Conservation (phyloP, 2,113 vertebrate genomes). For the Forbesichthys papilliferus region DNA sequence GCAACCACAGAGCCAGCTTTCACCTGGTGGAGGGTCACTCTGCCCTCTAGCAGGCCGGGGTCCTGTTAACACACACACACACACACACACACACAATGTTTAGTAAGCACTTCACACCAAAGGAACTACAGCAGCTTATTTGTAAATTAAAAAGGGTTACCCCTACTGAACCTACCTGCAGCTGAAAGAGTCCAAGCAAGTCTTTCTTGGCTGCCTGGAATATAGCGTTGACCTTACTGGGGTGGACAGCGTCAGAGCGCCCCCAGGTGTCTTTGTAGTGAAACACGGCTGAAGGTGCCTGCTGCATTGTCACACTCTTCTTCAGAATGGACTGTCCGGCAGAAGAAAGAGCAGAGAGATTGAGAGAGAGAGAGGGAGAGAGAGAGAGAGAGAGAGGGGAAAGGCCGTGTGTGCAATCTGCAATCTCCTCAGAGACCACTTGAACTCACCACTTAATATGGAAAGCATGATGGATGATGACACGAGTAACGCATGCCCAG, state of each 20-base stretch:
- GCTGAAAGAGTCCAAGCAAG: constrained; percentile 86
- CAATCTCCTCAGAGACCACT: neutral
- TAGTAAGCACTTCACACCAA: no score
- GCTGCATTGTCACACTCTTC: constrained; percentile 84
- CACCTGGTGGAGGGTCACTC: constrained; percentile 87
- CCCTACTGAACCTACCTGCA: constrained; percentile 77
- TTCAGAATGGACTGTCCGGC: constrained; percentile 79
- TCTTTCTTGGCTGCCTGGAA: constrained; percentile 90
- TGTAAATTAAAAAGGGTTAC: neutral
- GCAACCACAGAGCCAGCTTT: constrained; percentile 89
- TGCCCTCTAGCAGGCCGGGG: constrained; percentile 81
- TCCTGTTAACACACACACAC: constrained; percentile 70
- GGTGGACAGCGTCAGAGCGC: constrained; percentile 62
- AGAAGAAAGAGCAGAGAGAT: neutral
- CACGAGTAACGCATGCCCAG: neutral
- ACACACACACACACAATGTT: no score
- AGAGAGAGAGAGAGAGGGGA: neutral
- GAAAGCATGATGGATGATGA: neutral
- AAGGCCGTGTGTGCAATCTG: neutral
- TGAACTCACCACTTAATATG: neutral
- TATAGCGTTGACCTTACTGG: constrained; percentile 77
- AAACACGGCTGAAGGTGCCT: constrained; percentile 81
- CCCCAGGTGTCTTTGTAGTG: constrained; percentile 75
- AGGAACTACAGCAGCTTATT: neutral
- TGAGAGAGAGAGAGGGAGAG: neutral